These are phyloP conservation scores for Diorhabda elongata DNA, from an alignment of 1,140 invertebrate species.

Conservation along the genomic window DNA sequence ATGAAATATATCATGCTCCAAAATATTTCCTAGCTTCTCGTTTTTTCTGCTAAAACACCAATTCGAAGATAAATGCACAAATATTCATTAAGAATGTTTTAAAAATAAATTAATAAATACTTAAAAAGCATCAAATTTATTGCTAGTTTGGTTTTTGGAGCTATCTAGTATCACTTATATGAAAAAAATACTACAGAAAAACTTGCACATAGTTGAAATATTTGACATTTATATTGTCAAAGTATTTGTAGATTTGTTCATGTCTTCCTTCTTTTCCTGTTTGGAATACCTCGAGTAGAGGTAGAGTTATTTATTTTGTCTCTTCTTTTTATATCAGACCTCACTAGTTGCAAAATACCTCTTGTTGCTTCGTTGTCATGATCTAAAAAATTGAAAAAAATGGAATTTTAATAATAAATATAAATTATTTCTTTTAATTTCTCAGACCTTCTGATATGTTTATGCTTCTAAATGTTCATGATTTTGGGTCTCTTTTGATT, in stretches of 20 bases:
- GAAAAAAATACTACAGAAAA: background rate
- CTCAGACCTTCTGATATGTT: too few relatives aligned
- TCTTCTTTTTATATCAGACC: background rate
- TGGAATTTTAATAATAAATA: background rate
- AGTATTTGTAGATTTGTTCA: too few relatives aligned
- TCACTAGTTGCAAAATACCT: background rate
- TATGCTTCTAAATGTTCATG: too few relatives aligned
- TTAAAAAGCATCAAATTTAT: background rate
- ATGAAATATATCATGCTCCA: background rate
- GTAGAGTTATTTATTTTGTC: background rate
- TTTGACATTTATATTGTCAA: too few relatives aligned
- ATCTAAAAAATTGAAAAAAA: background rate
- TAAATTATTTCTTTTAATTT: background rate
- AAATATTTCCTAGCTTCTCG: background rate
- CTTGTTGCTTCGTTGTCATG: background rate
- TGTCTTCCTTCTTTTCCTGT: background rate
- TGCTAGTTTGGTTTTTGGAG: constrained; percentile 1
- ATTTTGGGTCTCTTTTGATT: too few relatives aligned
- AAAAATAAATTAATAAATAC: background rate
- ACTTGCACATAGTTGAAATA: too few relatives aligned
- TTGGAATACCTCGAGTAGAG: background rate
- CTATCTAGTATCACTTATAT: constrained; percentile 1
- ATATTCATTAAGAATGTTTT: background rate
- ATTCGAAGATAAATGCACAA: background rate
- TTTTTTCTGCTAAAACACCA: background rate